Base-by-base conservation (phyloP, 2,113 vertebrate species). In the Calidris pygmaea region DNA sequence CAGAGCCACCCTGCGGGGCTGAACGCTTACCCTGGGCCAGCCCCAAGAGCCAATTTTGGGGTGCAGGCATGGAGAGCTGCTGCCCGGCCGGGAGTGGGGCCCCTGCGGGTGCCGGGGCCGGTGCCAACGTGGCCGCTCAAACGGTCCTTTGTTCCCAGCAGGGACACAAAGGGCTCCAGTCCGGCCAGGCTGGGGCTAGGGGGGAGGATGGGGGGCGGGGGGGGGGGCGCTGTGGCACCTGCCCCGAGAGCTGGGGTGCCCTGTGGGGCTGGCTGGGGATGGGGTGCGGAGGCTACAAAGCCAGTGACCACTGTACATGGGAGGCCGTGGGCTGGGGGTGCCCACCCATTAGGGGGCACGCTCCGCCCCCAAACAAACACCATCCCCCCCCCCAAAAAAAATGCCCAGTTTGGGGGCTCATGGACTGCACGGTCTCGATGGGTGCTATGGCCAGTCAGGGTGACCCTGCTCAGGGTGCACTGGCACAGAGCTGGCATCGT, bases 111-210 rank as follows among this genome's bases (percentile, higher is more conserved):
- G 66, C 75, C 2, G 59, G 94, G 76, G 85, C 67, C 10, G 74
- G 73, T 87, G 81, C 89, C 93, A 94, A 93, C 71, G 12, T 29
- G 45, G 90, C 82, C 6, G 43, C 95, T 97, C 94, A 97, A 94
- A 82, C 19, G n/a, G 7, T 39, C 82, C 92, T 97, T 97, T 97
- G 96, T 97, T 96, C 94, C 92, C 66, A 1, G 68, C 32, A 18
- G 71, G 95, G 90, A 96, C 89, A 96, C 95, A 94, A 96, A 96
- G 78, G 85, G 85, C 94, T 93, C 87, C 92, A 91, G 95, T 91
- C 74, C 21, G 26, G 70, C 91, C 1, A 13, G 78, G 66, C 76
- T 26, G 16, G 76, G 90, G 55, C 73, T 19, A 53, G 66, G 72
- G 72, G 80, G 76, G 76, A 30, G 16, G 65, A 48, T 5, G 43